Base-by-base conservation (phyloP, 2,888 invertebrate genomes). In the Pilophorus perplexus region DNA sequence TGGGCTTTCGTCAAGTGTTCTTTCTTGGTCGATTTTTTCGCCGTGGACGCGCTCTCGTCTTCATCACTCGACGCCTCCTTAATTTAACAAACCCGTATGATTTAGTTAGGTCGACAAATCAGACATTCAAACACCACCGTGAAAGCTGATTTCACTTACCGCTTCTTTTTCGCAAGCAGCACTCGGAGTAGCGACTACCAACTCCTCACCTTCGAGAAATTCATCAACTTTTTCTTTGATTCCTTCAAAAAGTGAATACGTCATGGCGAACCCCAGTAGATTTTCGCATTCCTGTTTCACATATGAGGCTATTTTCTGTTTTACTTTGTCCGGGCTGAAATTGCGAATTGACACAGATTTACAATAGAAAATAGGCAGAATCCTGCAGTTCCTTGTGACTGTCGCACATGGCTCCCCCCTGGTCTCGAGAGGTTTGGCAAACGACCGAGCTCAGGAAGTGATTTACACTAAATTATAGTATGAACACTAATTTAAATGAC, bases 1-100 rank as follows among this genome's bases (percentile, higher is more conserved):
- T 96, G 95, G 0, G 93, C 83, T 79, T 96, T 96, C 5, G 91
- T 92, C 72, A 96, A 76, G 66, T 93, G 91, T 74, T 93, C 91
- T 72, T 88, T 89, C 75, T 88, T 90, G 46, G 81, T 81, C 23
- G 44, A 66, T 6, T 79, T 78, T 75, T 85, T 86, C n/a, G n/a
- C n/a, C 73, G 85, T 86, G 28, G 75, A 75, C 10, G 76, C 73
- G 14, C 80, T 80, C 33, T 67, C 60, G 42, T 54, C 68, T 14
- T 55, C 54, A 18, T 66, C 64, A 40, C 38, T 54, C 28, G 16
- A 62, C 12, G 48, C 62, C 62, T 62, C n/a, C n/a, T n/a, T n/a
- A n/a, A n/a, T n/a, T n/a, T 8, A 8, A 12, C 6, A 6, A 33
- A 33, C 33, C 6, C 12, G 33, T 8, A 8, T 33, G 33, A 33